phyloP scores from a whole-genome alignment of 2,797 vertebrate species.

The Gallirallus australis region DNA sequence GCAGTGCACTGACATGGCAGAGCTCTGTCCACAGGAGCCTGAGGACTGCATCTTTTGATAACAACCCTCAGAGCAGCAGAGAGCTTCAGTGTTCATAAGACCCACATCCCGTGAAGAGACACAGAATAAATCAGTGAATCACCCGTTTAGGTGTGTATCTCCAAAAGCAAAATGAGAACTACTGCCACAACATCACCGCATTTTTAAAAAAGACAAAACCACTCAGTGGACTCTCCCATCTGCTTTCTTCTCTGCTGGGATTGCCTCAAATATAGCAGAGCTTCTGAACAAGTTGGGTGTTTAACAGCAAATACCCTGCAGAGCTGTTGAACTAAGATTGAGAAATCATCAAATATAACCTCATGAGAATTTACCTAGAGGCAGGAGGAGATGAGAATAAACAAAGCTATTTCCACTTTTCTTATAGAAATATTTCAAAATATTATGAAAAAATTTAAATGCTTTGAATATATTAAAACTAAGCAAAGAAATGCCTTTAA shows the following conservation, averaged over 20 bases:
- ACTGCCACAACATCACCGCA: background rate
- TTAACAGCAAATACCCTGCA: background rate
- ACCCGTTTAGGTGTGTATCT: background rate
- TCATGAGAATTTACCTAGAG: background rate
- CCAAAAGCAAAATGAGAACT: background rate
- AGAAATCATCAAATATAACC: background rate
- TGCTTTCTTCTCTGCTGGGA: background rate
- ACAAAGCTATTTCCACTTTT: background rate
- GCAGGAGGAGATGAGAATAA: constrained; percentile 4
- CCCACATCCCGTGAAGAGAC: background rate
- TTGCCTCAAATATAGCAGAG: background rate
- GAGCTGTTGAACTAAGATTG: background rate
- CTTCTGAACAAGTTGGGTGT: background rate
- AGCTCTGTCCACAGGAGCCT: background rate
- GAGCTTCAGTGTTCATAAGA: background rate
- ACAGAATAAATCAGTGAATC: background rate
- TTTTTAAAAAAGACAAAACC: background rate
- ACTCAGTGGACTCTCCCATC: background rate
- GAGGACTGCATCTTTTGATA: background rate
- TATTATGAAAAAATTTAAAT: background rate
- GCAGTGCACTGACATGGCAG: rapidly evolving
- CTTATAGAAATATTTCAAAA: background rate
- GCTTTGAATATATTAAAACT: background rate
- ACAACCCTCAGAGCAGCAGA: background rate
- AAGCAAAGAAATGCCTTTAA: background rate